Evolutionary conservation across 2,113 vertebrate species (phyloP).

Genomic region (Lepus timidus): DNA sequence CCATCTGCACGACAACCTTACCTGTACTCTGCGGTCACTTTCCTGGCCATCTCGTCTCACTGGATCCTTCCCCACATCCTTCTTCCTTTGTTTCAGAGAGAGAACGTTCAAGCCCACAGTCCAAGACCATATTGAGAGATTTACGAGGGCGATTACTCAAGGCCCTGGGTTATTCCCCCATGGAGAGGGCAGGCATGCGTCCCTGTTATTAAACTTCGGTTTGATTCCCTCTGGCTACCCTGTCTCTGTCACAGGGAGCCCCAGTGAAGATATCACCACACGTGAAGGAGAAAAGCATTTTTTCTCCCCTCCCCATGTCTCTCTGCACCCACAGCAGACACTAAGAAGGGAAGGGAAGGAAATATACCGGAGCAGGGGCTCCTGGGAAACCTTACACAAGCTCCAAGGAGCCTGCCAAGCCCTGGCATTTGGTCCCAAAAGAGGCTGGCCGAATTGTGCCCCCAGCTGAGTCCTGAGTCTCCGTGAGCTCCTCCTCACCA

Average conservation of each 20-base stretch:
- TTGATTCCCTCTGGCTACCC: neutral
- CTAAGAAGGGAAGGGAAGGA: neutral
- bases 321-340: neutral
- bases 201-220: neutral
- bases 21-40: neutral
- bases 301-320: neutral
- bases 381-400: neutral
- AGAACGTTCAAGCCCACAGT: neutral
- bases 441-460: neutral
- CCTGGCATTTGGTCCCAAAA: neutral
- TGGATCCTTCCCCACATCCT: neutral
- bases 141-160: neutral
- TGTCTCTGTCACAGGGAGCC: neutral
- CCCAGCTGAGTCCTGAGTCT: neutral
- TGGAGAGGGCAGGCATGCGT: neutral
- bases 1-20: neutral
- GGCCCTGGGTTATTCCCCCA: neutral
- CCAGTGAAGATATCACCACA: neutral
- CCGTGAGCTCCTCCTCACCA: neutral
- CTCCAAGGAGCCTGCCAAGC: neutral
- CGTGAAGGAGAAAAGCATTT: neutral
- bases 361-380: neutral
- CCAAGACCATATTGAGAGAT: neutral
- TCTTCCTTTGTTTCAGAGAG: neutral
- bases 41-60: neutral